These are phyloP conservation scores for Gephyroberyx darwinii DNA, from an alignment of 2,797 vertebrate genomes.

Conservation along the genomic window DNA sequence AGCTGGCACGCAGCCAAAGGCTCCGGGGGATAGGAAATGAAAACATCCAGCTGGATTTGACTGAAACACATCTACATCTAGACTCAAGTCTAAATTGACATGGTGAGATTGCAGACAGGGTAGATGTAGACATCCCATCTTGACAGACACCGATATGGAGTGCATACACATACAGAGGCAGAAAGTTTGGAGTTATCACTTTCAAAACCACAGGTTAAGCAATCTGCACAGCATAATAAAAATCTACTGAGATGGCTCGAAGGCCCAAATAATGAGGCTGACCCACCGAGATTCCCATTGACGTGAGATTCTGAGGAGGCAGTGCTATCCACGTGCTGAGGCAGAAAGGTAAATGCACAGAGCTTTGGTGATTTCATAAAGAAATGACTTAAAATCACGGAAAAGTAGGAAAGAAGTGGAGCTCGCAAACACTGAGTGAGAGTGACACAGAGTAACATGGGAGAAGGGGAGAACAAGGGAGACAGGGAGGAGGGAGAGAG, in stretches of 20 bases:
- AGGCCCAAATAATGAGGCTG: constrained; percentile 5
- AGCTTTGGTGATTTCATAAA: constrained; percentile 24
- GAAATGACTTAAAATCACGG: constrained; percentile 9
- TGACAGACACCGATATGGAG: constrained; percentile 22
- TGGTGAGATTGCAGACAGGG: background rate
- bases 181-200: constrained; percentile 2
- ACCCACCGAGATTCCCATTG: background rate
- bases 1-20: constrained; percentile 61
- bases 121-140: constrained; percentile 8
- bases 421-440: constrained; percentile 1
- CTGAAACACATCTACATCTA: constrained; percentile 21
- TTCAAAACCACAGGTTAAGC: constrained; percentile 5
- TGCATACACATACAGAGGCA: constrained; percentile 6
- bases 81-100: constrained; percentile 2
- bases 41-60: constrained; percentile 47
- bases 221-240: constrained; percentile 7
- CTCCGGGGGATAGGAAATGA: constrained; percentile 51
- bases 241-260: background rate
- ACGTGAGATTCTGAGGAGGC: background rate
- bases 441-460: background rate
- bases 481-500: background rate
- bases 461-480: background rate
- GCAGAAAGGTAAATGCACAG: constrained; percentile 18
- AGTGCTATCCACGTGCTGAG: background rate
- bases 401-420: constrained; percentile 22